These are phyloP conservation scores for Cenopis cana DNA, from an alignment of 2,888 invertebrate species.

Conservation along the genomic window DNA sequence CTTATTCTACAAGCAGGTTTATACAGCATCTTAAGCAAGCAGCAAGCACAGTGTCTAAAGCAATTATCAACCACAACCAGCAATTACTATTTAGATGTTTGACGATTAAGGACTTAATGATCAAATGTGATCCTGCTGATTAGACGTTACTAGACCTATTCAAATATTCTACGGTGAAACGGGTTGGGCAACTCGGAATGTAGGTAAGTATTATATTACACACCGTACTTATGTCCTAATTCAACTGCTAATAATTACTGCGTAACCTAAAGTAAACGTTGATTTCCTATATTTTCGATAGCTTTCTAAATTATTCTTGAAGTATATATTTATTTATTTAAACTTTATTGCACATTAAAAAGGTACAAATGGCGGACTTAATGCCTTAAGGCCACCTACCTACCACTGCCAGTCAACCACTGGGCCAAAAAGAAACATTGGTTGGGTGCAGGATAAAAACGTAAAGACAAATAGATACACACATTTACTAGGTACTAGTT, in stretches of 20 bases:
- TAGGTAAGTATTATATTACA: background rate
- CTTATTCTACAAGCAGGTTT: background rate
- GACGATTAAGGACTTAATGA: constrained; percentile 13
- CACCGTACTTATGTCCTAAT: constrained; percentile 3
- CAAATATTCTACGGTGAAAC: background rate
- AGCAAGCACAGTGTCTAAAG: background rate
- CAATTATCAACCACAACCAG: background rate
- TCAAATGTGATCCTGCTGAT: constrained; percentile 18
- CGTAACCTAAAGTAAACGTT: background rate
- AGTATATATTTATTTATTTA: too few species aligned
- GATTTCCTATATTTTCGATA: background rate
- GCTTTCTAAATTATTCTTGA: too few species aligned
- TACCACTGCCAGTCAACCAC: too few species aligned
- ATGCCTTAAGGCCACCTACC: too few species aligned
- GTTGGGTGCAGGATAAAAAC: too few species aligned
- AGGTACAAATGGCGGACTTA: too few species aligned
- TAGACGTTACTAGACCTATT: constrained; percentile 14
- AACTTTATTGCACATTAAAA: too few species aligned
- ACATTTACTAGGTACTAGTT: too few species aligned
- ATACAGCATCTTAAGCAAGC: background rate
- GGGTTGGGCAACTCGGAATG: background rate
- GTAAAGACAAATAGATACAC: too few species aligned
- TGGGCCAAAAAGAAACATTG: too few species aligned
- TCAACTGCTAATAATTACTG: background rate
- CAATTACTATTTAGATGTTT: constrained; percentile 15